Evolutionary conservation across 53 echinoderm and acorn worm genomes (phyloP), one percentile per base, ranked within the genome.

Genomic region (Hippasteria phrygiana): DNA sequence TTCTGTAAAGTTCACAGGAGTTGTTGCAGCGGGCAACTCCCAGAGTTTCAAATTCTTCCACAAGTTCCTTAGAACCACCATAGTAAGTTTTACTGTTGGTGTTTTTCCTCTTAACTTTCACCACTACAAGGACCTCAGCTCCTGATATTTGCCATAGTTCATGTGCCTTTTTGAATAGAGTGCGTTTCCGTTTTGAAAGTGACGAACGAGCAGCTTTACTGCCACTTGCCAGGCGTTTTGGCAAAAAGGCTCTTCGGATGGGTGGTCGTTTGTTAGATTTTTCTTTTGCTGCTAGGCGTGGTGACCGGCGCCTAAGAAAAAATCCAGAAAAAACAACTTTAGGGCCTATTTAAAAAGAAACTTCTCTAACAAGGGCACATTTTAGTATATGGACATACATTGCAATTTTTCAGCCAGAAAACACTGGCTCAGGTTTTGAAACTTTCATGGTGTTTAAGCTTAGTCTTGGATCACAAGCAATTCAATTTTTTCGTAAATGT

Each of bases 41-140:
- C 3, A 40, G 40, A 38, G 72, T 72, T 31, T 72, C 72, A 38
- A 72, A 72, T 17, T 72, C 0, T 2, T 72, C 72, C 16, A 72
- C 40, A 34, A 41, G 72, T 9, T 41, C 42, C 38, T 72, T 72
- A 1, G 42, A 72, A 7, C 72, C 72, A 72, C 72, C 72, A 72
- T 72, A 72, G 41, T 40, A 72, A 41, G 72, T 72, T 72, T 72
- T 72, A 5, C 35, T 37, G 13, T 10, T 22, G 0, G 38, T 36
- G 72, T 72, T 72, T 31, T 72, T 72, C 22, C 72, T 72, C 72
- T 72, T 72, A 3, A 37, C 38, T 72, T 72, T 72, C 40, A 72
- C 72, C 3, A 72, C 72, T 27, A 45, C 46, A 38, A 72, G 72
- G 72, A 72, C 72, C 38, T 72, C 72, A 41, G 72, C 72, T 37